Base-by-base conservation (phyloP, 2,888 invertebrate species). In the Torymus auratus region DNA sequence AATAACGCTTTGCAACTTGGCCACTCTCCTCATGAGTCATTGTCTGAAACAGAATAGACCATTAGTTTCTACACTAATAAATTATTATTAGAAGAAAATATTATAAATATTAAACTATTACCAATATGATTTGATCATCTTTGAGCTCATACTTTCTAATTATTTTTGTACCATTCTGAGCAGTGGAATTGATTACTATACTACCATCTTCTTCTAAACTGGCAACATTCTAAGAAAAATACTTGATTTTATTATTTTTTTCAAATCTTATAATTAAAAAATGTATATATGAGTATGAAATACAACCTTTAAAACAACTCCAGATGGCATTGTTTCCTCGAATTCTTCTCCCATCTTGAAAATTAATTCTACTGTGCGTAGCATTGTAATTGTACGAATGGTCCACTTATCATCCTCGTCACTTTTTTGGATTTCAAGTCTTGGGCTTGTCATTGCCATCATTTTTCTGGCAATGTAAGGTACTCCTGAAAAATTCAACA, bases 391-490 rank as follows among this genome's bases (percentile, higher is more conserved):
- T 74, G 92, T 93, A 83, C 93, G 93, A 41, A 94, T 92, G 0
- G 91, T 92, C 93, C 94, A 94, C 67, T 89, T 89, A 2, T 93
- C 93, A 72, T 91, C 92, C 62, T 93, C 41, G 7, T 41, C 92
- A 64, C 89, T 85, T 75, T 91, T 84, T 17, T 88, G 87, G 41
- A 95, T 93, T 89, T 94, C 93, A 91, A 95, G 91, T 2, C 92
- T 86, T 5, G 94, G 94, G 79, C 92, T 93, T 60, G 94, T 92
- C 86, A 93, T 89, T 20, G 91, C 86, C 93, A 94, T 94, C 93
- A 94, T 93, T 91, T 94, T 94, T 81, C 94, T 91, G 0, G 93
- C 93, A 87, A 95, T 91, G 83, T 92, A 94, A 60, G 94, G 94
- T 0, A 95, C 94, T 83, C 94, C 94, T 94, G 81, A 85, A 88